Conservation (phyloP, 2,888 invertebrate species). For the Bombyx huttoni region DNA sequence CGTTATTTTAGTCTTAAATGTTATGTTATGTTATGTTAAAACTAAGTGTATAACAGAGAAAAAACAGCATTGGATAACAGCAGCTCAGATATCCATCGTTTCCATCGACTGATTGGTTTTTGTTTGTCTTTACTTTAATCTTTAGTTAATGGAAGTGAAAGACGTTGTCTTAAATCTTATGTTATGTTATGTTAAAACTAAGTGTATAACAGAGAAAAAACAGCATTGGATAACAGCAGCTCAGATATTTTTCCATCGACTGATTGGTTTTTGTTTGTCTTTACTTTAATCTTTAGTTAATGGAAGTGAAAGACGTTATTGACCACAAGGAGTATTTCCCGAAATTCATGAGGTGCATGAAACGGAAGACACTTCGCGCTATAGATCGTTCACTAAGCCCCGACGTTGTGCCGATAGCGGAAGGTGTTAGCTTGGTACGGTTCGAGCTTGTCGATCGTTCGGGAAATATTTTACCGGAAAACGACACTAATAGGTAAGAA, state of each 20-base stretch:
- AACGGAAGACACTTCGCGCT: constrained; percentile 66
- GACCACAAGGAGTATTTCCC: constrained; percentile 62
- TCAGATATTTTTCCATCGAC: no score
- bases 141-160: constrained; percentile 51
- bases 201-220: no score
- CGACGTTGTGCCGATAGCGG: constrained; percentile 75
- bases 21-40: no score
- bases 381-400: constrained; percentile 73
- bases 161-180: constrained; percentile 25
- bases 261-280: no score
- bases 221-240: no score
- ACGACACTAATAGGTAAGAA: constrained; percentile 39
- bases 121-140: constrained; percentile 1
- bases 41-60: no score
- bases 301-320: constrained; percentile 55
- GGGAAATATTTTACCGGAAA: constrained; percentile 50
- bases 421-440: constrained; percentile 75
- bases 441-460: constrained; percentile 57
- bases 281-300: constrained; percentile 26
- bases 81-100: no score
- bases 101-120: no score
- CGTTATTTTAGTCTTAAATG: no score
- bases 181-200: no score
- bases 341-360: constrained; percentile 64
- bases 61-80: no score